Base-by-base conservation (phyloP, 2,113 vertebrate species). In the Varanus salvator region DNA sequence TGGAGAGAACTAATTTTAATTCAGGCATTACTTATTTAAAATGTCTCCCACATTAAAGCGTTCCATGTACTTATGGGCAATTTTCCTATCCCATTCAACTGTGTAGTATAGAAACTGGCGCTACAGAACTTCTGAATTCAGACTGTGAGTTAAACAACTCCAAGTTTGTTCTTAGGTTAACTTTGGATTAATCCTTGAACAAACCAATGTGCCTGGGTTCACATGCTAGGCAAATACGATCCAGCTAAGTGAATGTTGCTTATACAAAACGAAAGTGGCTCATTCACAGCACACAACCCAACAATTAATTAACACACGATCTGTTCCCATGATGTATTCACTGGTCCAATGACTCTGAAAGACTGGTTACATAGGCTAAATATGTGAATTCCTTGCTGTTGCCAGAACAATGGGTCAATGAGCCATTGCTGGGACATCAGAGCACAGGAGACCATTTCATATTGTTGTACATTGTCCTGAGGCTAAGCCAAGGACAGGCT, bases 31-130 rank as follows among this genome's bases (percentile, higher is more conserved):
- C 38, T 34, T 60, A 48, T 14, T 76, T 0, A 0, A 71, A 90
- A 5, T 82, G 38, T 50, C 89, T 87, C 25, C 87, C 87, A 91
- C 75, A 87, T 48, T 11, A 8, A 74, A 29, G 57, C 71, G 48
- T 8, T 1, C 44, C 71, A 89, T 14, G 5, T 2, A 29, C 25
- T 21, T 64, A 29, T 34, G 7, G 84, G 29, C 15, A 57, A 72
- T 72, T 72, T 6, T 27, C 44, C 60, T 52, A 2, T 52, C 44
- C 60, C n/a, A 2, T 52, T 21, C 1, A 19, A 71, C 38, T 27
- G 1, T 48, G 12, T 69, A 29, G 14, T 31, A 48, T 27, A 71
- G 44, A 44, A 21, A 44, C 15, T 66, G 57, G n/a, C 15, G 38
- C 15, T 50, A 29, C 11, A 80, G 76, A 78, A 52, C 78, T 29